A percentile compares a stretch with the other conserved stretches of the same genome.
phyloP scores from a whole-genome alignment of 2,113 vertebrate species.

The Callochromis pleurospilus region DNA sequence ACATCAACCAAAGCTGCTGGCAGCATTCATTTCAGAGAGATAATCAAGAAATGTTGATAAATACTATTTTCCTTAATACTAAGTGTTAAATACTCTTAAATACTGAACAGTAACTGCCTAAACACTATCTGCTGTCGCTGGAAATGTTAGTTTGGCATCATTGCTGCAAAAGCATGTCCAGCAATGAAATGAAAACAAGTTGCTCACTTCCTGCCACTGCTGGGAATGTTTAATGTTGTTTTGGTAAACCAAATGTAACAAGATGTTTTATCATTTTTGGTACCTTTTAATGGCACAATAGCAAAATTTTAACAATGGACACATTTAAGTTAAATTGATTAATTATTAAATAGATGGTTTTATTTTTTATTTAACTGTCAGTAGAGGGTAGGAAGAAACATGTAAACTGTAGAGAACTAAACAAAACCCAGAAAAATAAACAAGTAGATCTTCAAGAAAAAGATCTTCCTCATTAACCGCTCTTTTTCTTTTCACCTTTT shows the following conservation, averaged over 20 bases:
- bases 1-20: background rate
- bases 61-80: background rate
- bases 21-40: background rate
- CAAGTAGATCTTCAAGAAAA: background rate
- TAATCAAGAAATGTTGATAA: background rate
- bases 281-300: background rate
- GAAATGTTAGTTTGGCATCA: background rate
- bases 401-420: background rate
- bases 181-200: background rate
- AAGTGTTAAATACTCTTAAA: background rate
- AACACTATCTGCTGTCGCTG: background rate
- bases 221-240: background rate
- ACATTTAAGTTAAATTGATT: background rate
- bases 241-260: background rate
- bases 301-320: background rate
- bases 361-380: background rate
- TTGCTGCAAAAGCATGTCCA: background rate
- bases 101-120: background rate
- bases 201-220: background rate
- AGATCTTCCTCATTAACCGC: background rate
- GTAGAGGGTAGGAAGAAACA: background rate
- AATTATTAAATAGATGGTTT: background rate
- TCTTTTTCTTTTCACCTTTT: background rate
- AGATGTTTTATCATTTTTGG: background rate
- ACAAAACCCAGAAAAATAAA: background rate